phyloP scores from a whole-genome alignment of 1,140 invertebrate genomes.

The Drosophila paulistorum region DNA sequence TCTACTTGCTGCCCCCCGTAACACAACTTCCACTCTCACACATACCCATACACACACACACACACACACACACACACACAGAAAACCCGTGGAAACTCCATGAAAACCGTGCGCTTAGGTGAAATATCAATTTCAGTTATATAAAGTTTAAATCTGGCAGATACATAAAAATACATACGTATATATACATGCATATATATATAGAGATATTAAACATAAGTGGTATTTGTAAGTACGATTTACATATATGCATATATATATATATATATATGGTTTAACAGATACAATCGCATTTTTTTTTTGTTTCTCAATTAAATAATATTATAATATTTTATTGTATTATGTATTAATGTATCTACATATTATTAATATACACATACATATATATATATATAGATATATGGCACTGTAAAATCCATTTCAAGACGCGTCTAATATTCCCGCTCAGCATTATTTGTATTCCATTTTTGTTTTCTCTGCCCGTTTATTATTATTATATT shows the following conservation, averaged over 20 bases:
- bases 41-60: background rate
- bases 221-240: constrained; percentile 50
- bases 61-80: constrained; percentile 1
- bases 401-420: constrained; percentile 44
- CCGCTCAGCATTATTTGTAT: constrained; percentile 51
- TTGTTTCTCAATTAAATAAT: constrained; percentile 50
- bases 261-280: constrained; percentile 38
- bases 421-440: constrained; percentile 20
- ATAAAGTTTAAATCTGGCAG: constrained; percentile 29
- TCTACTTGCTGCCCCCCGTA: constrained; percentile 8
- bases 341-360: constrained; percentile 52
- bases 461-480: constrained; percentile 40
- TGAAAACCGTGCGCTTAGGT: constrained; percentile 55
- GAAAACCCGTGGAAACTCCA: background rate
- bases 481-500: background rate
- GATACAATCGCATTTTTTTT: constrained; percentile 27
- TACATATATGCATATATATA: constrained; percentile 46
- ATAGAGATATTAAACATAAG: constrained; percentile 67
- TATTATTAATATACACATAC: constrained; percentile 12
- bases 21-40: background rate
- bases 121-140: constrained; percentile 51
- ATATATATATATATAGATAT: constrained; percentile 30
- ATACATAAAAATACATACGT: constrained; percentile 31
- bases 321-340: constrained; percentile 37
- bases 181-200: constrained; percentile 37